These are phyloP conservation scores for Gobionotothen gibberifrons DNA, from an alignment of 2,797 vertebrate species.

Conservation along the genomic window DNA sequence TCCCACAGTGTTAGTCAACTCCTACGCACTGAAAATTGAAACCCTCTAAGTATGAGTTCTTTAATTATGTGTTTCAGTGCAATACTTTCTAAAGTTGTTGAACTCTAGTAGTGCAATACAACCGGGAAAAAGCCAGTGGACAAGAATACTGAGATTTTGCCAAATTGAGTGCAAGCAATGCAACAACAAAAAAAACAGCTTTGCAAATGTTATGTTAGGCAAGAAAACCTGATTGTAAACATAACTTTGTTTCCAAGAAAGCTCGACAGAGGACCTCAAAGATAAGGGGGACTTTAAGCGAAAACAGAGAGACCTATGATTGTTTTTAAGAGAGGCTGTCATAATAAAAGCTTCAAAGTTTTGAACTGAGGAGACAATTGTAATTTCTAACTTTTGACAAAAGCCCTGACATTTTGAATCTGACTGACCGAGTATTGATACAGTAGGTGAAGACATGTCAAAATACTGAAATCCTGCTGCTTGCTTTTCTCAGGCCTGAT, in stretches of 20 bases:
- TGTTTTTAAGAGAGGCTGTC: constrained; percentile 24
- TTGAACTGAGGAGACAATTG: constrained; percentile 26
- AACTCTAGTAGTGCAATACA: not conserved
- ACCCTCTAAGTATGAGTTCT: not conserved
- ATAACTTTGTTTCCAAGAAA: too few species aligned
- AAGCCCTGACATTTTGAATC: constrained; percentile 13
- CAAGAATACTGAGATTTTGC: not conserved
- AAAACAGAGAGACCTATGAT: constrained; percentile 7
- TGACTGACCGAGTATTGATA: constrained; percentile 29
- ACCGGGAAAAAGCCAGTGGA: not conserved
- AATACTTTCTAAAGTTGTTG: constrained; percentile 1
- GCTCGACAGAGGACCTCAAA: not conserved
- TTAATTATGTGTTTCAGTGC: constrained; percentile 2
- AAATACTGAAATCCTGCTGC: constrained; percentile 33
- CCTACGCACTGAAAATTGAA: not conserved
- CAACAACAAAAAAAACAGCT: not conserved
- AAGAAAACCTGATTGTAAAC: not conserved
- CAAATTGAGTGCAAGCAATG: not conserved
- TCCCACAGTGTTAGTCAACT: constrained; percentile 9
- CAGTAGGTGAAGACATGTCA: constrained; percentile 36
- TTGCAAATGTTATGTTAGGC: not conserved
- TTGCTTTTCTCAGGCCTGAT: constrained; percentile 1
- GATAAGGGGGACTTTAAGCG: constrained; percentile 11
- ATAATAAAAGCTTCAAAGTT: constrained; percentile 41
- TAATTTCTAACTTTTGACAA: constrained; percentile 38